These are phyloP conservation scores for Psix sp. DNA, from an alignment of 1,140 invertebrate species.

Conservation along the genomic window DNA sequence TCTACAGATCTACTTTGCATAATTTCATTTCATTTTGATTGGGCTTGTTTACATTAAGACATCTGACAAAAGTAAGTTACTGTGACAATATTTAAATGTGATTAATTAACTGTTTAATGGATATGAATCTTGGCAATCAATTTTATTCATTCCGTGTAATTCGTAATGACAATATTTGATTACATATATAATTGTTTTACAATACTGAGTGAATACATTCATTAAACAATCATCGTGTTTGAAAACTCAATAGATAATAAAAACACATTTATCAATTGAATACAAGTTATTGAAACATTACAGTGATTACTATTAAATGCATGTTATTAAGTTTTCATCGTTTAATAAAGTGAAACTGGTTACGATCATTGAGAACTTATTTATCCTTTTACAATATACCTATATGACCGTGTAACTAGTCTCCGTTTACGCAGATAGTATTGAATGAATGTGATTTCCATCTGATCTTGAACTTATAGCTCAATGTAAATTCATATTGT, in stretches of 20 bases:
- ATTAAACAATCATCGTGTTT: too few relatives aligned
- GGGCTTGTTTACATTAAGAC: slow-evolving; percentile 44
- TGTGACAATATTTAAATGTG: slow-evolving; percentile 2
- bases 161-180: too few relatives aligned
- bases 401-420: neutral
- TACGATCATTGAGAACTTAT: neutral
- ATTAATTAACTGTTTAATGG: slow-evolving; percentile 25
- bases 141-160: too few relatives aligned
- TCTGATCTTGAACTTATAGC: slow-evolving; percentile 39
- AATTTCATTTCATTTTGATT: slow-evolving; percentile 45
- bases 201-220: too few relatives aligned
- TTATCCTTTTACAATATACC: neutral
- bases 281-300: too few relatives aligned
- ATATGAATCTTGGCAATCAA: too few relatives aligned
- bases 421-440: slow-evolving; percentile 6
- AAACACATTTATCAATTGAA: too few relatives aligned
- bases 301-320: too few relatives aligned
- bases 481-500: slow-evolving; percentile 24
- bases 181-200: too few relatives aligned
- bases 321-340: too few relatives aligned
- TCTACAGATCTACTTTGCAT: slow-evolving; percentile 30
- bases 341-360: neutral
- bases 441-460: slow-evolving; percentile 24
- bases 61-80: too few relatives aligned
- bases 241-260: neutral